A percentile compares a stretch with the other conserved stretches of the same genome.
phyloP scores from a whole-genome alignment of 1,140 invertebrate genomes.

The Zaprionus lachaisei region DNA sequence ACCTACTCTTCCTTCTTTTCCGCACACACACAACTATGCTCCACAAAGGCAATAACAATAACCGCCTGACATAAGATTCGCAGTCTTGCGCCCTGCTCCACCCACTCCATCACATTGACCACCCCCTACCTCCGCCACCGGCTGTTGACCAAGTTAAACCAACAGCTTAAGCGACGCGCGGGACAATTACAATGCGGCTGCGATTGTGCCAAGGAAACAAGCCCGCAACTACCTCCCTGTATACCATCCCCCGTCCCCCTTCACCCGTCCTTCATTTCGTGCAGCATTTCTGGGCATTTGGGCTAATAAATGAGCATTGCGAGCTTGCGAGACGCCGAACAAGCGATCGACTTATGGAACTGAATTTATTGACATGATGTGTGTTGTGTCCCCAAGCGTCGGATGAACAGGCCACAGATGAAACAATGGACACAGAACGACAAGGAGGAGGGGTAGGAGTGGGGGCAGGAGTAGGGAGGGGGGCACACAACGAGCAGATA shows the following conservation, averaged over 20 bases:
- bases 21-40: not conserved
- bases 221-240: not conserved
- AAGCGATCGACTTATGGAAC: constrained; percentile 59
- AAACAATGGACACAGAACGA: constrained; percentile 34
- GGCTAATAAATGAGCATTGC: constrained; percentile 50
- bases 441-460: not conserved
- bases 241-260: not conserved
- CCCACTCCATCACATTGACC: not conserved
- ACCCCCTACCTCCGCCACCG: not conserved
- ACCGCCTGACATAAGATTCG: constrained; percentile 21
- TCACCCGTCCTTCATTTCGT: no score
- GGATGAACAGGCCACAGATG: constrained; percentile 53
- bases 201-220: constrained; percentile 9
- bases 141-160: constrained; percentile 22
- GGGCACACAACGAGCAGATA: constrained; percentile 35
- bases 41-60: not conserved
- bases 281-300: constrained; percentile 18
- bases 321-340: constrained; percentile 37
- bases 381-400: constrained; percentile 43
- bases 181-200: constrained; percentile 15
- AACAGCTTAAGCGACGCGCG: constrained; percentile 18
- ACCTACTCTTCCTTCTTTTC: not conserved
- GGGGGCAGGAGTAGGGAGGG: not conserved
- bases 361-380: constrained; percentile 65
- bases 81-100: not conserved